Percentiles rank a stretch among this genome's conserved stretches.
Evolutionary conservation across 2,797 vertebrate genomes (phyloP).

Genomic region (Hydrophis major): DNA sequence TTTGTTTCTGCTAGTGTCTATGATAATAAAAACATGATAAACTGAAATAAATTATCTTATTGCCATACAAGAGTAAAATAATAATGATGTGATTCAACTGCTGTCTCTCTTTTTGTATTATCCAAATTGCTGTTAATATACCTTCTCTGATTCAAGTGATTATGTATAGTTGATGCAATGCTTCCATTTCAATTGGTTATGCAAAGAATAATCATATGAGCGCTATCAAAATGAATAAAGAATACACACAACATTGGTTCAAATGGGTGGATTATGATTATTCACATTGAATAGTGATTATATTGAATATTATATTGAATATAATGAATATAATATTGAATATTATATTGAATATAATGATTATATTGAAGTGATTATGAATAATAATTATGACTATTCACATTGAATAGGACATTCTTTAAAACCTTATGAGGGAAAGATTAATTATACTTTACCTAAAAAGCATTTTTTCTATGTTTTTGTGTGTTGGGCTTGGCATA

Average conservation of each 20-base stretch:
- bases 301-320: too few species aligned
- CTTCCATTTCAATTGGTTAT: not conserved
- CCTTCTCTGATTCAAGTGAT: not conserved
- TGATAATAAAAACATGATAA: not conserved
- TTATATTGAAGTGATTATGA: too few species aligned
- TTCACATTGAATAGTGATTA: not conserved
- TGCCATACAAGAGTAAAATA: not conserved
- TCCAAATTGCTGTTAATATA: conserved; percentile 7
- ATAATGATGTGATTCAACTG: not conserved
- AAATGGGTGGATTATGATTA: not conserved
- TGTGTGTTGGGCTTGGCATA: not conserved
- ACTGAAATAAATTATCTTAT: not conserved
- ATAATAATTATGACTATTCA: not conserved
- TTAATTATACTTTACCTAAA: not conserved
- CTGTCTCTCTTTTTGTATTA: conserved; percentile 3
- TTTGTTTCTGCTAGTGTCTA: not conserved
- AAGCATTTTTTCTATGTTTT: not conserved
- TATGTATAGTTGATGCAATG: not conserved
- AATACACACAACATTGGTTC: not conserved
- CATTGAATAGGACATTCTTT: not conserved
- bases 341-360: too few species aligned
- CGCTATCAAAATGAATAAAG: not conserved
- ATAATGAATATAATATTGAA: too few species aligned
- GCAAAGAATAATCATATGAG: not conserved
- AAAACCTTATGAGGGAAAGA: not conserved